Evolutionary conservation across 2,888 invertebrate genomes (phyloP), one percentile per base, ranked within the genome.

Genomic region (Troides helena): DNA sequence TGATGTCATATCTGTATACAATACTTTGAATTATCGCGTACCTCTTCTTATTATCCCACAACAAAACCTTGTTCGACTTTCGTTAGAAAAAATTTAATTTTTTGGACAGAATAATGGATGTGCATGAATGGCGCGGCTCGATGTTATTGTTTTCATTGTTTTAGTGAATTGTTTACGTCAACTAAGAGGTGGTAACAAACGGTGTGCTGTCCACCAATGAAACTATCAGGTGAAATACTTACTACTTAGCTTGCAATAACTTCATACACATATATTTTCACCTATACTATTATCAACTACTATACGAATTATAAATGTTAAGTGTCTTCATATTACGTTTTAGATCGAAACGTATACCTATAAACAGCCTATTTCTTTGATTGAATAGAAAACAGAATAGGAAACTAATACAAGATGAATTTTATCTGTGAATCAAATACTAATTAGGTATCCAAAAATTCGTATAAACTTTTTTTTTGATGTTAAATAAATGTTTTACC

Each of bases 91-190:
- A 23, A 23, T 58, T 58, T n/a, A 39, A 6, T 65, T 60, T 60
- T 36, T 60, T 60, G 18, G 36, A 60, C 7, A 60, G 14, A 60
- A 58, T 46, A 65, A 59, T 59, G 46, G 18, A n/a, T 25, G 25
- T 25, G 46, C 18, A 25, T 58, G 43, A 58, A 65, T 65, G 39
- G 65, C 23, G 58, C 21, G 25, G 59, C 43, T 46, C 10, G n/a
- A 23, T 58, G n/a, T 62, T 23, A 39, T 65, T 65, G 65, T 43
- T 65, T 56, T 65, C 65, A 66, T 66, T 66, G 65, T 66, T 66
- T 60, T 60, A 66, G 4, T 10, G 25, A 14, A 50, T 66, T 66
- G 65, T 66, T 66, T 59, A 59, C 50, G n/a, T 66, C 50, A 59
- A 25, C 46, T 46, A 58, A n/a, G 14, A 23, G 18, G 50, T 60